Evolutionary conservation across 2,113 vertebrate genomes (phyloP), one percentile per base, ranked within the genome.

Genomic region (Polypterus bichir): DNA sequence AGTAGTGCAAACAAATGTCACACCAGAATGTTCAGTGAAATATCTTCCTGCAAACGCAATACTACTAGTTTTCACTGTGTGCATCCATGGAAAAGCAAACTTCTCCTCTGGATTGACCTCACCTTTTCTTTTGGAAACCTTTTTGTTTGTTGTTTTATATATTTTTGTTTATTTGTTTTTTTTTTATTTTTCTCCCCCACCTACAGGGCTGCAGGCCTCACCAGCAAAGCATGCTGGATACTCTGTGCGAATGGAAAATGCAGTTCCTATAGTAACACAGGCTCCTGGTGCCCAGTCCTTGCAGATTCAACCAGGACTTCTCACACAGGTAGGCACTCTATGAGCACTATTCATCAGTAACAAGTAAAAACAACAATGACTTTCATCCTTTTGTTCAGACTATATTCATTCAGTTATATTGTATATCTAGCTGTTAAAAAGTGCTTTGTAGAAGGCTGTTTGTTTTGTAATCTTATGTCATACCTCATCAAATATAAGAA

Each of bases 181-280:
- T 5, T 60, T 46, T 47, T 3, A 51, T 48, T 46, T 76, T 68
- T 67, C 70, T 57, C 67, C 54, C 76, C 60, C 66, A 78, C 75
- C 49, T 65, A 67, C 77, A 98, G 96, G 96, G 64, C 79, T 99
- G 67, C 96, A 97, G 79, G 89, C 93, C 5, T 98, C 93, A 53
- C 96, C 96, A 60, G 93, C 94, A 61, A 99, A 98, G 81, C 96
- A 97, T 57, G 88, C 91, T 58, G 90, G 95, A 72, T 99, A 97
- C 78, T 97, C 96, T 0, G 93, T 98, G 74, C 86, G 93, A 66
- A 94, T 99, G 95, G 95, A 99, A 73, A 97, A 96, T 1, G 91
- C 95, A 0, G 93, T 99, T 79, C 96, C 96, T 76, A 94, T 99
- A 73, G 95, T 99, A 80, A 99, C 96, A 27, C 96, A 97, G 74